Evolutionary conservation across 2,113 vertebrate genomes (phyloP).

Genomic region (Lampris incognitus): DNA sequence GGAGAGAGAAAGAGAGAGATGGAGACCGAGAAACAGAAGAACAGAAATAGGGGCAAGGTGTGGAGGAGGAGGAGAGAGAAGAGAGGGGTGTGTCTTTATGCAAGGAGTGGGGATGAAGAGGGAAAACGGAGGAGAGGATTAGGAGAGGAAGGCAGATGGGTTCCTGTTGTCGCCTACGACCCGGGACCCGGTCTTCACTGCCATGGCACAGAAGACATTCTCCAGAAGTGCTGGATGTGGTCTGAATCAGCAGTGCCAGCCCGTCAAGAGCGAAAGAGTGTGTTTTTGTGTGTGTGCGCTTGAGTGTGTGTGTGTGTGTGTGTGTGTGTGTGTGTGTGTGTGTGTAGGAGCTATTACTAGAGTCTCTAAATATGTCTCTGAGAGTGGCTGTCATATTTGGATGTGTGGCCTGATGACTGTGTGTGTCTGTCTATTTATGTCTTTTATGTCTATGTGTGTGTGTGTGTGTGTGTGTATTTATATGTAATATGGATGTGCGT

Average conservation of each 20-base stretch:
- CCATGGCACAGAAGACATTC: slow-evolving; percentile 28
- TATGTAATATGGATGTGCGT: slow-evolving; percentile 9
- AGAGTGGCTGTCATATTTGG: slow-evolving; percentile 36
- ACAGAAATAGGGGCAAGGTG: too few relatives aligned
- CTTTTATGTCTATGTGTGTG: slow-evolving; percentile 4
- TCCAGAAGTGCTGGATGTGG: slow-evolving; percentile 42
- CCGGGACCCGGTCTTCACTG: slow-evolving; percentile 45
- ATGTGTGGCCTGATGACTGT: slow-evolving; percentile 15
- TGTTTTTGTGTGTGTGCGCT: slow-evolving; percentile 21
- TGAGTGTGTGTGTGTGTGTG: slow-evolving; percentile 25
- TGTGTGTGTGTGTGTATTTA: neutral
- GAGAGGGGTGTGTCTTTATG: slow-evolving; percentile 14
- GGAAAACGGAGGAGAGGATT: neutral
- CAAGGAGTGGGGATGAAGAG: neutral
- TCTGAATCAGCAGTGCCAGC: slow-evolving; percentile 30
- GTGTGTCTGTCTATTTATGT: neutral
- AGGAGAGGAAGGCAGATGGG: neutral
- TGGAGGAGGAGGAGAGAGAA: slow-evolving; percentile 4
- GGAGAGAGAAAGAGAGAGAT: slow-evolving; percentile 22
- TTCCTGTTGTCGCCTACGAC: slow-evolving; percentile 6
- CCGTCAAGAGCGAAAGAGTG: neutral
- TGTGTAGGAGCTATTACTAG: slow-evolving; percentile 34
- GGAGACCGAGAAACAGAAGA: slow-evolving; percentile 27
- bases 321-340: slow-evolving; percentile 8
- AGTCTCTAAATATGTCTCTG: slow-evolving; percentile 47